Percentiles rank a stretch among this genome's conserved stretches.
These are phyloP conservation scores for Drosophila pseudoananassae DNA, from an alignment of 1,140 invertebrate species.

Conservation along the genomic window DNA sequence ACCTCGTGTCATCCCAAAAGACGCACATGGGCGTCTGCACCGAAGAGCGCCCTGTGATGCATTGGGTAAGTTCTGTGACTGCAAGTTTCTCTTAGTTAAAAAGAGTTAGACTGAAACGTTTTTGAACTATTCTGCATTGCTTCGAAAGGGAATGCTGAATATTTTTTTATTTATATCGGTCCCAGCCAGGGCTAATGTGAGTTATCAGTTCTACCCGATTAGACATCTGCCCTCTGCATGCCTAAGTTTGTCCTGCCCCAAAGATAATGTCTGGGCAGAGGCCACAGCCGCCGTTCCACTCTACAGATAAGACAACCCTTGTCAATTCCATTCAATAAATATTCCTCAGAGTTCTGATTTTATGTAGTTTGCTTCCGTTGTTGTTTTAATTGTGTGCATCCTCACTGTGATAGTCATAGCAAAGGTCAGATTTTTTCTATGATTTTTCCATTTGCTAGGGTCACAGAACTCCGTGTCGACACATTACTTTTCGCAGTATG, in stretches of 20 bases:
- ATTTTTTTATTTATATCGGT: constrained; percentile 1
- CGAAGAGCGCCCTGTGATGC: constrained; percentile 84
- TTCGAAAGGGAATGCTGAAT: not conserved
- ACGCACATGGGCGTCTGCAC: constrained; percentile 84
- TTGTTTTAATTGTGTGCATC: too few relatives aligned
- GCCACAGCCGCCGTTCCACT: not conserved
- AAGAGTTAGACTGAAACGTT: not conserved
- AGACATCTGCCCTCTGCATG: not conserved
- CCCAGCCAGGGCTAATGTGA: not conserved
- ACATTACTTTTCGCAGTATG: too few relatives aligned
- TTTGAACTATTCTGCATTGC: not conserved
- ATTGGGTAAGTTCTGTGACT: constrained; percentile 78
- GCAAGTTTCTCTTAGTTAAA: not conserved
- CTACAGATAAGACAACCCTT: not conserved
- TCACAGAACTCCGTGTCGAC: too few relatives aligned
- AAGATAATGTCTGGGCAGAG: not conserved
- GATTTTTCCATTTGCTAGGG: too few relatives aligned
- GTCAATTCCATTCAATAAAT: not conserved
- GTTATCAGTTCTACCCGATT: not conserved
- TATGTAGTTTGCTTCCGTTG: too few relatives aligned
- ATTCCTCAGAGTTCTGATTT: not conserved
- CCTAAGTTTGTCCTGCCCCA: not conserved
- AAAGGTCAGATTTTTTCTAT: not conserved
- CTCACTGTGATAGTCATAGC: too few relatives aligned
- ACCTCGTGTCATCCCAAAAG: constrained; percentile 83